Percentiles rank a stretch among this genome's conserved stretches.
Evolutionary conservation across 1,140 invertebrate species (phyloP).

Genomic region (Heterodera schachtii): DNA sequence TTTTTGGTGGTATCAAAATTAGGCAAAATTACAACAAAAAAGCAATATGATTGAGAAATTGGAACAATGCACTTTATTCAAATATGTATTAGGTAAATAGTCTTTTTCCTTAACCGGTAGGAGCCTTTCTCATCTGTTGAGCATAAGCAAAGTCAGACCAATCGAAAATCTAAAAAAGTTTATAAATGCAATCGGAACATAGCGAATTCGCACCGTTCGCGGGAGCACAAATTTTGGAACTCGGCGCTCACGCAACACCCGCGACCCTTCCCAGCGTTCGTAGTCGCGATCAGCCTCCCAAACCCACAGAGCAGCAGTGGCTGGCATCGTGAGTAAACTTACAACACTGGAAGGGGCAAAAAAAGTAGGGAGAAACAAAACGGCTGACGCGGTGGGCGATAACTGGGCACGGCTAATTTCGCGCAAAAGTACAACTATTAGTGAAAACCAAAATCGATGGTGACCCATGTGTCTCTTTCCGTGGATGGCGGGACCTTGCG

Average conservation of each 20-base stretch:
- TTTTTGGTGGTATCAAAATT: too few species aligned
- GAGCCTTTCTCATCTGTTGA: not conserved
- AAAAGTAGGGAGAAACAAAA: too few species aligned
- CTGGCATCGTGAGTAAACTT: not conserved
- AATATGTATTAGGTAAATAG: not conserved
- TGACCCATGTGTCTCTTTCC: too few species aligned
- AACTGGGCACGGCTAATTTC: too few species aligned
- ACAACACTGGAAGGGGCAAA: not conserved
- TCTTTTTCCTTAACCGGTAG: not conserved
- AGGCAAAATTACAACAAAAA: too few species aligned
- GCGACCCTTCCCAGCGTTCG: constrained; percentile 10
- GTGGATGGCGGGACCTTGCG: not conserved
- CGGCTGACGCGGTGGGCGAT: too few species aligned
- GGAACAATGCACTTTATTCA: not conserved
- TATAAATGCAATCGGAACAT: not conserved
- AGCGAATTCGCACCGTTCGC: not conserved
- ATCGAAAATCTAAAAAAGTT: constrained; percentile 7
- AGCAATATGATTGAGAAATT: not conserved
- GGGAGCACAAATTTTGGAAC: constrained; percentile 17
- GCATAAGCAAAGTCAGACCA: not conserved
- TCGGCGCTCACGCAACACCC: constrained; percentile 8
- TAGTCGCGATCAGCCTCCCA: constrained; percentile 7
- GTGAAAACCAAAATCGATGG: too few species aligned
- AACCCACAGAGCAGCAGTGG: constrained; percentile 11
- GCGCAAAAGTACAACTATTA: not conserved